A percentile compares a stretch with the other conserved stretches of the same genome.
Evolutionary conservation across 2,888 invertebrate genomes (phyloP).

Genomic region (Archaeoteleia sp.): DNA sequence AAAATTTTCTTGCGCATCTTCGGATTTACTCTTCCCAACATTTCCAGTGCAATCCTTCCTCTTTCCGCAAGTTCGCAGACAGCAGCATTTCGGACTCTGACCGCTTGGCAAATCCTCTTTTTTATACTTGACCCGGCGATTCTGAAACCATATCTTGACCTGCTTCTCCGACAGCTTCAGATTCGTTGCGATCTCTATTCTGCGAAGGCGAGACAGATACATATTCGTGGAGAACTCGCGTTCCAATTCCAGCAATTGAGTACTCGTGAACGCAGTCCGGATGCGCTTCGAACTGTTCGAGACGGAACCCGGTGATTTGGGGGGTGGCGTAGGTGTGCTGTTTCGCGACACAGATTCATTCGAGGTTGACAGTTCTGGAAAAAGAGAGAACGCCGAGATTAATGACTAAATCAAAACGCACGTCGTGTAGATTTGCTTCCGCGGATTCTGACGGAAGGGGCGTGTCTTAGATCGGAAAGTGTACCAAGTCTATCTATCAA

Average conservation of each 20-base stretch:
- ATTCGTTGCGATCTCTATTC: slow-evolving; percentile 95
- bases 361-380: slow-evolving; percentile 67
- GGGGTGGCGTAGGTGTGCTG: slow-evolving; percentile 75
- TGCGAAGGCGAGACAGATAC: slow-evolving; percentile 90
- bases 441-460: slow-evolving; percentile 1
- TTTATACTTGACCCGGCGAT: slow-evolving; percentile 93
- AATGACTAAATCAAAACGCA: slow-evolving; percentile 12
- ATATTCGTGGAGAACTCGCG: slow-evolving; percentile 92
- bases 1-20: slow-evolving; percentile 42
- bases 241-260: slow-evolving; percentile 85
- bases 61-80: slow-evolving; percentile 75
- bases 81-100: slow-evolving; percentile 75
- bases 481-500: slow-evolving; percentile 16
- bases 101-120: slow-evolving; percentile 84
- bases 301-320: slow-evolving; percentile 70
- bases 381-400: slow-evolving; percentile 33
- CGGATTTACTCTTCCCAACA: slow-evolving; percentile 51
- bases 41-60: slow-evolving; percentile 62
- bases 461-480: slow-evolving; percentile 16
- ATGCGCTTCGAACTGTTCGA: slow-evolving; percentile 88
- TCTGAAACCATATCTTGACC: slow-evolving; percentile 97
- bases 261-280: slow-evolving; percentile 94
- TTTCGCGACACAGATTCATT: slow-evolving; percentile 76
- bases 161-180: slow-evolving; percentile 93
- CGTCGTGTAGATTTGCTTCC: slow-evolving; percentile 11